These are phyloP conservation scores for Iguana delicatissima DNA, from an alignment of 2,797 vertebrate genomes.

Conservation along the genomic window DNA sequence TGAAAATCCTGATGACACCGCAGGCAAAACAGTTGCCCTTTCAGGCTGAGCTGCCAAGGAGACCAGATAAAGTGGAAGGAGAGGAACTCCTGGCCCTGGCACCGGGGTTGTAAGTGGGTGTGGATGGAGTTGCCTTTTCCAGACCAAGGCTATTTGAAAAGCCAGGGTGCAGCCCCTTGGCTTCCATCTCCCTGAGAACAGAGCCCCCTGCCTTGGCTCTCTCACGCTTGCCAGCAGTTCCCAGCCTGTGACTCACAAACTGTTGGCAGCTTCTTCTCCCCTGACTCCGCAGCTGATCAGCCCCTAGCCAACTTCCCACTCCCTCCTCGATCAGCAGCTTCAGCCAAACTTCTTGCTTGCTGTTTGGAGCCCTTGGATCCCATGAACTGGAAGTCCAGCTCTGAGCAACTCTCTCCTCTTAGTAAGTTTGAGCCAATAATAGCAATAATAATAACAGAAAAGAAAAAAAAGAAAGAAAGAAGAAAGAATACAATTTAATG, in stretches of 20 bases:
- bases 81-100: not conserved
- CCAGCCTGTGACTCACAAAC: slow-evolving; percentile 75
- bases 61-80: not conserved
- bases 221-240: slow-evolving; percentile 53
- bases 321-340: slow-evolving; percentile 30
- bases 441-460: not conserved
- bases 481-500: not conserved
- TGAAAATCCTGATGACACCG: slow-evolving; percentile 15
- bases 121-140: slow-evolving; percentile 53
- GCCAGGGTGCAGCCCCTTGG: slow-evolving; percentile 59
- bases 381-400: slow-evolving; percentile 30
- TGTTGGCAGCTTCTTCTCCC: slow-evolving; percentile 65
- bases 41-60: not conserved
- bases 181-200: slow-evolving; percentile 53
- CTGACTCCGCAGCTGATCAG: not conserved
- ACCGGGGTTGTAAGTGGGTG: not conserved
- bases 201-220: slow-evolving; percentile 50
- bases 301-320: slow-evolving; percentile 50
- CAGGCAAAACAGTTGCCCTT: not conserved
- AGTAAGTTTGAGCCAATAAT: not conserved
- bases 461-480: not conserved
- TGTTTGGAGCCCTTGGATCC: not conserved
- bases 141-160: slow-evolving; percentile 70
- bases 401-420: not conserved
- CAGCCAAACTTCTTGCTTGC: accelerated